Evolutionary conservation across 2,113 vertebrate species (phyloP).

Genomic region (Podiceps cristatus): DNA sequence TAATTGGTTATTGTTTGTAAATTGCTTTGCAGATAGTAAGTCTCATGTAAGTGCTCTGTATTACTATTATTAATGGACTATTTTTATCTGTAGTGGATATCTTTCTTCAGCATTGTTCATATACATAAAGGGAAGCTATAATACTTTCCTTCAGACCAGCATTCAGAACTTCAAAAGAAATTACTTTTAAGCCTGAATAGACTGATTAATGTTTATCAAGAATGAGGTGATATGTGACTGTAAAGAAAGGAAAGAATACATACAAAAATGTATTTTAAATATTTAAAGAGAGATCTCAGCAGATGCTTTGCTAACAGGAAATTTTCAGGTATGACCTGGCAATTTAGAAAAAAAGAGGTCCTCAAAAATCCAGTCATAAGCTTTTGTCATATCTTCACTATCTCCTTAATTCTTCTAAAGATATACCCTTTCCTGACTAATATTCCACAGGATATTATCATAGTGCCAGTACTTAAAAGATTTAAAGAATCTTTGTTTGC

Average conservation of each 20-base stretch:
- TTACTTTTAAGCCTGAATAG: not conserved
- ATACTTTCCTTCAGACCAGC: not conserved
- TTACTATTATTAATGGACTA: constrained; percentile 40
- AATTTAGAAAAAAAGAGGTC: not conserved
- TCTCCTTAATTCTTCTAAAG: not conserved
- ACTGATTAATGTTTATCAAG: not conserved
- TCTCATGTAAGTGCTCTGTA: not conserved
- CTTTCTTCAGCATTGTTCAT: not conserved
- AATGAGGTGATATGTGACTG: not conserved
- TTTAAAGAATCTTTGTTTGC: not conserved
- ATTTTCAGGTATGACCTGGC: not conserved
- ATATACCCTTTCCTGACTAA: not conserved
- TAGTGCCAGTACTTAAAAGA: not conserved
- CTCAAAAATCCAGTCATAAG: not conserved
- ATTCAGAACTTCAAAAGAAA: constrained; percentile 28
- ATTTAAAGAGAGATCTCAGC: not conserved
- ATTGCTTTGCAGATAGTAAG: constrained; percentile 20
- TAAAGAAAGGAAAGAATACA: not conserved
- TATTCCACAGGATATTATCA: not conserved
- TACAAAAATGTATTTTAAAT: not conserved
- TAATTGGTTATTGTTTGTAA: constrained; percentile 56
- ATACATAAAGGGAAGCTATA: not conserved
- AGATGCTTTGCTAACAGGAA: not conserved
- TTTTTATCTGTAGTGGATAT: constrained; percentile 27
- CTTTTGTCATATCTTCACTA: not conserved